Percentiles rank a stretch among this genome's conserved stretches.
These are phyloP conservation scores for Notocelia uddmanniana DNA, from an alignment of 2,888 invertebrate species.

Conservation along the genomic window DNA sequence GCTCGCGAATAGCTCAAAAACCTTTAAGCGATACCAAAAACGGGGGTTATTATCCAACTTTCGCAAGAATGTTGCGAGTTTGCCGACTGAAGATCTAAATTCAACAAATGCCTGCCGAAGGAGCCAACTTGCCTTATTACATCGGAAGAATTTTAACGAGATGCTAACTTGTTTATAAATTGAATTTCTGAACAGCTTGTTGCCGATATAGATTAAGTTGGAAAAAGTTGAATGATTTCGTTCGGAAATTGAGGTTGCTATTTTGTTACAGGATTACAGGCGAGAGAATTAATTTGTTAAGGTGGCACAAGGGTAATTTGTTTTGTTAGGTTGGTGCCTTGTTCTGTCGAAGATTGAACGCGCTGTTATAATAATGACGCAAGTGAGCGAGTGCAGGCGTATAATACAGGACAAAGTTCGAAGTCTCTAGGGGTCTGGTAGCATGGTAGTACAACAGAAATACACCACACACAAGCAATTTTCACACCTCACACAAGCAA, in stretches of 20 bases:
- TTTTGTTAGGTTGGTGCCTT: constrained; percentile 29
- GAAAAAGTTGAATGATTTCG: constrained; percentile 77
- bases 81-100: constrained; percentile 47
- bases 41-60: constrained; percentile 45
- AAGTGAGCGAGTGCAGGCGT: not conserved
- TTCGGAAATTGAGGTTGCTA: constrained; percentile 66
- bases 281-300: constrained; percentile 41
- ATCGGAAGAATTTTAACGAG: constrained; percentile 61
- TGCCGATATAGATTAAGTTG: constrained; percentile 79
- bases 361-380: not conserved
- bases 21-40: constrained; percentile 43
- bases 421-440: too few species aligned
- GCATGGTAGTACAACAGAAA: too few species aligned
- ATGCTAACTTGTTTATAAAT: constrained; percentile 84
- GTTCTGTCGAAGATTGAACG: constrained; percentile 14
- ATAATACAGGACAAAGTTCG: too few species aligned
- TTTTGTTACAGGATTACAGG: constrained; percentile 29
- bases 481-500: too few species aligned
- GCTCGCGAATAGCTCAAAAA: constrained; percentile 32
- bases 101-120: constrained; percentile 52
- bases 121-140: constrained; percentile 73
- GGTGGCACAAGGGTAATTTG: constrained; percentile 32
- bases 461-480: too few species aligned
- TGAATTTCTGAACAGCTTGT: constrained; percentile 82
- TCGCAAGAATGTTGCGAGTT: constrained; percentile 46